Evolutionary conservation across 2,888 invertebrate species (phyloP), one percentile per base, ranked within the genome.

Genomic region (Aspidiotus destructor): DNA sequence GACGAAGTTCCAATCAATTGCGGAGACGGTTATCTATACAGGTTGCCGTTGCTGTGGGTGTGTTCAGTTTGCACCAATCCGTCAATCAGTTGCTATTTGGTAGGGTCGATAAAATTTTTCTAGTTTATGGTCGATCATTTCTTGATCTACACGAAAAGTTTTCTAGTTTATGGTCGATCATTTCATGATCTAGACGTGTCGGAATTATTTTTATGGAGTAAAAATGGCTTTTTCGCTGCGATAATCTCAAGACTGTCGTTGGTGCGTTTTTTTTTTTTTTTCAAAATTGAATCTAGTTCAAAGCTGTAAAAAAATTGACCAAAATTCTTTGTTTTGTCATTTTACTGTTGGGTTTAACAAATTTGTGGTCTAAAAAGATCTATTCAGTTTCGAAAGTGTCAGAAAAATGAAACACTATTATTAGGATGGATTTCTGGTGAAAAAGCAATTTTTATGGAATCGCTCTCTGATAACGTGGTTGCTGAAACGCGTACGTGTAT

Each of bases 371-470:
- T 76, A 87, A 89, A 75, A 95, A 95, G 78, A 94, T 96, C 73
- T 94, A 93, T 78, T 94, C 94, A 8, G 94, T 95, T 80, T 88
- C 91, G 64, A 93, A 93, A 81, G 82, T 94, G 55, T 84, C 89
- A 11, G n/a, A n/a, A n/a, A n/a, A 84, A 89, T 13, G 93, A 93
- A 73, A 92, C 92, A 8, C 78, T 95, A 9, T 80, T 90, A 60
- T 80, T 89, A 73, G 94, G 91, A 15, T 96, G 95, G 94, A 83
- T 95, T 70, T 92, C 92, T 60, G 85, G 95, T 0, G 87, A 85
- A 74, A 94, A 92, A 75, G 94, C 95, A 10, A 88, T 92, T 74
- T 90, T 87, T 76, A 89, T 94, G 88, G 96, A 96, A 77, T 87
- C 86, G 13, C 79, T 96, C 67, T 80, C 88, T 2, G 86, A 86